A percentile compares a stretch with the other conserved stretches of the same genome.
These are phyloP conservation scores for Lonchura striata DNA, from an alignment of 2,113 vertebrate species.

Conservation along the genomic window DNA sequence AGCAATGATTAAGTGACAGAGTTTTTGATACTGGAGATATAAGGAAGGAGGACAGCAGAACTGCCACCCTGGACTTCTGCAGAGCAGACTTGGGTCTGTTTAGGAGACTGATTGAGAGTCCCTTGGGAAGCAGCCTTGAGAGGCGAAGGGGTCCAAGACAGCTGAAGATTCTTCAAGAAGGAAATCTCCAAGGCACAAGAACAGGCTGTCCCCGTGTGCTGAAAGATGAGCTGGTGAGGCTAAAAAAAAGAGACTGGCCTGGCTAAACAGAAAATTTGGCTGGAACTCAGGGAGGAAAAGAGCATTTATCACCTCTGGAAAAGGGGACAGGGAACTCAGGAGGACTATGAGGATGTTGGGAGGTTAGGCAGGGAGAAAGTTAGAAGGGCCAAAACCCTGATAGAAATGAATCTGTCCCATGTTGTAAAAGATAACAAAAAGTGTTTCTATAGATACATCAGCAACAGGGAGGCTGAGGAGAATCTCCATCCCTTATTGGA, in stretches of 20 bases:
- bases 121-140: background rate
- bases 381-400: background rate
- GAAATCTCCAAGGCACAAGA: no score
- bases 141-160: background rate
- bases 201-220: no score
- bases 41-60: background rate
- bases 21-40: background rate
- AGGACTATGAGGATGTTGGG: background rate
- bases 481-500: background rate
- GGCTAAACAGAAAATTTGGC: background rate
- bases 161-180: background rate
- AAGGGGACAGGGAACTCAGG: background rate
- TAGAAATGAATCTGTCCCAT: background rate
- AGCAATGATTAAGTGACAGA: fast-evolving
- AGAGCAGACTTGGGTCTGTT: background rate
- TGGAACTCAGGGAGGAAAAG: background rate
- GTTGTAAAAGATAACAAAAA: background rate
- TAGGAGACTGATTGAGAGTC: background rate
- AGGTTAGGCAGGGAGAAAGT: background rate
- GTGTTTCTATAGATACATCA: background rate
- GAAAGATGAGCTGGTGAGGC: fast-evolving
- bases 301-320: background rate
- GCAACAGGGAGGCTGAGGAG: background rate
- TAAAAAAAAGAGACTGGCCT: background rate
- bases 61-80: background rate